phyloP scores from a whole-genome alignment of 1,140 invertebrate species.

The Propsilocerus akamusi region DNA sequence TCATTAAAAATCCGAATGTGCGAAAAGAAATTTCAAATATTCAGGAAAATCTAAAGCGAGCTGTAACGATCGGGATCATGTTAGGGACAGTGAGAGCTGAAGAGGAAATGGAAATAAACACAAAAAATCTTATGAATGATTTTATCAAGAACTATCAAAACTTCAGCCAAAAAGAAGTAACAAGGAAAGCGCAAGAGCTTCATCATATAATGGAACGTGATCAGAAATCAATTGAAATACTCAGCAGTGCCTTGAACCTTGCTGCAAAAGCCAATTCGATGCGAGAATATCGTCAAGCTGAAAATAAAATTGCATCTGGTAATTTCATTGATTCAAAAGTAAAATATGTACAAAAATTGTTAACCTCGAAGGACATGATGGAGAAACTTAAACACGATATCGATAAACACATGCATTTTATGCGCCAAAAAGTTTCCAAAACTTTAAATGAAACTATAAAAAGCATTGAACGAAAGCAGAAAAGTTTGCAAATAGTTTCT shows the following conservation, averaged over 20 bases:
- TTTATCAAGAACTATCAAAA: neutral
- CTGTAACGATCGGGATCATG: neutral
- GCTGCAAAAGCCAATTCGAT: slow-evolving; percentile 11
- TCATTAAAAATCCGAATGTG: neutral
- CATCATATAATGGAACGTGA: slow-evolving; percentile 16
- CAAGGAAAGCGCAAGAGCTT: slow-evolving; percentile 15
- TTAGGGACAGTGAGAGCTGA: neutral
- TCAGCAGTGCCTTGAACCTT: slow-evolving; percentile 16
- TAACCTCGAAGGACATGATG: neutral
- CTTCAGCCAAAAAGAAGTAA: neutral
- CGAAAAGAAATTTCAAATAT: neutral
- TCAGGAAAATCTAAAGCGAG: neutral
- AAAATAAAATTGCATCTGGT: slow-evolving; percentile 8
- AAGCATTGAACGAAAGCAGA: neutral
- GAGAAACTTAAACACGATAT: neutral
- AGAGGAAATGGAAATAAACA: neutral
- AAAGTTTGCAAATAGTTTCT: neutral
- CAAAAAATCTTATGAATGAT: neutral
- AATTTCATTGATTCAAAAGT: too few relatives aligned
- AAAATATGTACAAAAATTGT: too few relatives aligned
- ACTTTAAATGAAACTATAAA: neutral
- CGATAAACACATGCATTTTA: neutral
- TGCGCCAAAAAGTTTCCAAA: neutral
- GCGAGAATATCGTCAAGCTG: slow-evolving; percentile 11
- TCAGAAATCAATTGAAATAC: slow-evolving; percentile 14